Evolutionary conservation across 35 echinoderm and acorn worm species (phyloP), one percentile per base, ranked within the genome.

Genomic region (Heliocidaris erythrogramma): DNA sequence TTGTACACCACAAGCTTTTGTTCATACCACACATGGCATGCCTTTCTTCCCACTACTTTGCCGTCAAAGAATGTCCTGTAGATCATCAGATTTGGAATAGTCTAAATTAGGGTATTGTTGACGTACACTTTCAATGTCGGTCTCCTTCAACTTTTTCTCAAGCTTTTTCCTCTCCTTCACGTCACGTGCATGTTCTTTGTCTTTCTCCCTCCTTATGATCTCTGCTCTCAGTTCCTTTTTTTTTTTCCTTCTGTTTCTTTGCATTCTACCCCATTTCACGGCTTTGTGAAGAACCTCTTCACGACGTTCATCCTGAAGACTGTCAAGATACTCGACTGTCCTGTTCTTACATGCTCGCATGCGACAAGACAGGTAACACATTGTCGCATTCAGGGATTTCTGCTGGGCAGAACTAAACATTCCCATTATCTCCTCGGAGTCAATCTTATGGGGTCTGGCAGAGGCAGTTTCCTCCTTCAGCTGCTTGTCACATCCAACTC

Each of bases 1-100:
- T 95, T 95, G 78, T 94, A 86, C 21, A 94, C 85, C 10, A 48
- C 32, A 88, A 88, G 85, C 48, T n/a, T 13, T 86, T 84, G 47
- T 48, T 94, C 93, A 94, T 32, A 94, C 93, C 93, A 94, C 4
- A 69, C 69, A 49, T 85, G 94, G 65, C 94, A 94, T 24, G 42
- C 94, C 59, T 95, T 89, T 47, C 52, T 95, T 5, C 85, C 86
- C 5, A 88, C 48, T 56, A 87, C 85, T 50, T 88, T 88, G 10
- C 94, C 86, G 89, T 88, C 49, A n/a, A 6, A 87, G 49, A 21
- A 95, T 95, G 31, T 88, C 94, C 49, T 50, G 1, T 16, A 88
- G 2, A 50, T 47, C 30, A 21, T 30, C 94, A 86, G 13, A 50
- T 27, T 88, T 48, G 48, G 85, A 59, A 27, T 59, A 59, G 6